Evolutionary conservation across 2,797 vertebrate species (phyloP), one percentile per base, ranked within the genome.

Genomic region (Sebastes hubbsi): DNA sequence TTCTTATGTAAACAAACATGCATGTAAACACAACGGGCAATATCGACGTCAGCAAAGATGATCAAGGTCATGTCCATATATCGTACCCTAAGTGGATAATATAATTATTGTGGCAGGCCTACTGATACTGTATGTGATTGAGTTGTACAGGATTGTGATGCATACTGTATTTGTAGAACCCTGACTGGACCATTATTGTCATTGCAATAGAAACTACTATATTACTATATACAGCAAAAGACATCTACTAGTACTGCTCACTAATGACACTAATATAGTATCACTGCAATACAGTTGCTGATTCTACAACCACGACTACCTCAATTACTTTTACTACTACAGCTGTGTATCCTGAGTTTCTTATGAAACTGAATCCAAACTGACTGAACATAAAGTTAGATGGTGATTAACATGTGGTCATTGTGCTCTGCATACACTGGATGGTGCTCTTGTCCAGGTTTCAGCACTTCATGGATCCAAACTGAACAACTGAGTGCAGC

Each of bases 371-470:
- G 42, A 64, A 18, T 22, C 20, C 20, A 38, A 20, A 36, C 29
- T 20, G 55, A 22, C 2, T 36, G 18, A 18, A 24, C 6, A 11
- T 5, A 0, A 65, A 29, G 32, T 12, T 20, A 12, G 1, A 25
- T 1, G 32, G 13, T 6, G 3, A 2, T 27, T 3, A 12, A 54
- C 32, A 25, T 54, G 1, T 8, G 2, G 69, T 62, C 0, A 5
- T 56, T 74, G 14, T n/a, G 4, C 4, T 58, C 8, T 68, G 13
- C n/a, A 7, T 0, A 61, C 92, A 91, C 86, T 77, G 30, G 91
- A 54, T 88, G 92, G 92, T 1, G 82, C 3, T 79, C 2, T 87
- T 68, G 66, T 30, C 27, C 38, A 75, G 29, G 8, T 42, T 77
- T 72, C 4, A 20, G 7, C 10, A 4, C 20, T 2, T 29, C 5